Base-by-base conservation (phyloP, 2,113 vertebrate species). In the Zingel zingel region DNA sequence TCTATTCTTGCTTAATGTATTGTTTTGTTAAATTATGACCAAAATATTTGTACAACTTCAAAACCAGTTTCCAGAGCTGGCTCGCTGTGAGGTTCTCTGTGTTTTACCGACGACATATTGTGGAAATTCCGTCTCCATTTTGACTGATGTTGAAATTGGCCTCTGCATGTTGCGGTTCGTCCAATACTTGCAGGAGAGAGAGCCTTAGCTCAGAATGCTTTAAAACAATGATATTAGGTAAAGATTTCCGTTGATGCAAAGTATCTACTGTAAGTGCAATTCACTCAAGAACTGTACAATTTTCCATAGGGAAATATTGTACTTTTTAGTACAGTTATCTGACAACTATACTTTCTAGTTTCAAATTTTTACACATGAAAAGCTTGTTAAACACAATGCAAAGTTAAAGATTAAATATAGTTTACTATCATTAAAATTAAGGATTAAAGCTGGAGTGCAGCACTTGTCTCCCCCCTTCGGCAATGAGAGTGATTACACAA, bases 111-210 rank as follows among this genome's bases (percentile, higher is more conserved):
- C 12, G 16, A 65, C 54, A 66, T 27, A 50, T 48, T 65, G 58
- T 74, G 67, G 80, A 88, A 81, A 84, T 51, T 88, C 53, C 53
- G 63, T 57, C 66, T 66, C 75, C 47, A 68, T 76, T 74, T 33
- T 78, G 70, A 78, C 33, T 59, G 64, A 81, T 74, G 85, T 81
- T 90, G 69, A 81, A 63, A 16, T 79, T 87, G 80, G 77, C 58
- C 36, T 39, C 21, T n/a, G 18, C 43, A 30, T 16, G 50, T 61
- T 33, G 45, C 14, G 48, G 57, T 63, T 19, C 16, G 13, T 86
- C 70, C 79, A 84, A 51, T 25, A 51, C 63, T 53, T 57, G 19
- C 47, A 63, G 53, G 36, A 70, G 50, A 57, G 19, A 48, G 18
- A 67, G n/a, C 18, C 11, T 58, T 13, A 45, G 45, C 23, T 36